Percentiles rank a stretch among this genome's conserved stretches.
These are phyloP conservation scores for Nematostella vectensis DNA, from an alignment of 92 coral and sea anemone genomes.

Conservation along the genomic window DNA sequence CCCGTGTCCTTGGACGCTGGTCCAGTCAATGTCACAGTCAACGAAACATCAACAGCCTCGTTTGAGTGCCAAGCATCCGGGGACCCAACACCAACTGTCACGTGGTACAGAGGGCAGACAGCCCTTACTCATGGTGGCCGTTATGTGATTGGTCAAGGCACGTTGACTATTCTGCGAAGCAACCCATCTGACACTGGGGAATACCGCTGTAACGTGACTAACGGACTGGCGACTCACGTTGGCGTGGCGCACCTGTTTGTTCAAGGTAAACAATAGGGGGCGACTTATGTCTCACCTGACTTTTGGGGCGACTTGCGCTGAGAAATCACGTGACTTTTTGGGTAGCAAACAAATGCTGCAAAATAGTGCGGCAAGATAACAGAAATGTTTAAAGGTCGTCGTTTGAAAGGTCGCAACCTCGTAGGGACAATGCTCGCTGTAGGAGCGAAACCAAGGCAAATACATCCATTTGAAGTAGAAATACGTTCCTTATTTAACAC, in stretches of 20 bases:
- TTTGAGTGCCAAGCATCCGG: slow-evolving; percentile 84
- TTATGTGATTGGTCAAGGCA: slow-evolving; percentile 42
- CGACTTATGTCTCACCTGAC: too few relatives aligned
- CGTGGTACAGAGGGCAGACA: slow-evolving; percentile 67
- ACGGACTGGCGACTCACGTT: slow-evolving; percentile 56
- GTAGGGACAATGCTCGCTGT: too few relatives aligned
- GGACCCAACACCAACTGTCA: slow-evolving; percentile 74
- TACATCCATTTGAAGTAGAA: too few relatives aligned
- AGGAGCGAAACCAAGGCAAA: too few relatives aligned
- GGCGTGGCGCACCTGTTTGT: slow-evolving; percentile 71
- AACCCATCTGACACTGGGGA: slow-evolving; percentile 58
- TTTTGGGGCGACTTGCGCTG: too few relatives aligned
- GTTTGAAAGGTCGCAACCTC: too few relatives aligned
- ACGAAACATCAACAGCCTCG: slow-evolving; percentile 75
- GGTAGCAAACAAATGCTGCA: too few relatives aligned
- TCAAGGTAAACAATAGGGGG: slow-evolving; percentile 51
- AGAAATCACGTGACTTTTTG: too few relatives aligned
- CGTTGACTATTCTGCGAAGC: slow-evolving; percentile 40
- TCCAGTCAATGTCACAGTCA: slow-evolving; percentile 82
- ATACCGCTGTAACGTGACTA: slow-evolving; percentile 79
- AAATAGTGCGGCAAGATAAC: too few relatives aligned
- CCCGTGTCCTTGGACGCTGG: slow-evolving; percentile 62
- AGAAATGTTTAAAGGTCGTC: too few relatives aligned
- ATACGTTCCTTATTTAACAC: too few relatives aligned
- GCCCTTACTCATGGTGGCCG: slow-evolving; percentile 52